Base-by-base conservation (phyloP, 2,113 vertebrate genomes). In the Clarias magur region DNA sequence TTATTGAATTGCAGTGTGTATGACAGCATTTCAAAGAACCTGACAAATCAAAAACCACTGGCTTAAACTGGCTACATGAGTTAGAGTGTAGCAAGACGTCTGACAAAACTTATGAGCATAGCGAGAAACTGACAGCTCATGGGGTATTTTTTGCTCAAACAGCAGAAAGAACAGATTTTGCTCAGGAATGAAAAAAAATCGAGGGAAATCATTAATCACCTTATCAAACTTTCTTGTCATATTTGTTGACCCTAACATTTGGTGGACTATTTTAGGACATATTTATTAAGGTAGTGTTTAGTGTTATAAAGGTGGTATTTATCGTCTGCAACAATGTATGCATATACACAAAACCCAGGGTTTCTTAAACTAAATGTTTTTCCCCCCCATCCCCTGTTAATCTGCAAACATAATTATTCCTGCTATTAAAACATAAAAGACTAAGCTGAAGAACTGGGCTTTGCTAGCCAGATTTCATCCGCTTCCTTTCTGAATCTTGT, bases 391-490 rank as follows among this genome's bases (percentile, higher is more conserved):
- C 34, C 2, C 21, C 76, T 30, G n/a, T 16, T 59, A 57, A 80
- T 80, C 78, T 4, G 1, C 54, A 80, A 57, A 12, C 15, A 8
- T 57, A 59, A 80, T 80, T 57, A 7, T 16, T 15, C 4, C 54
- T 80, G 0, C 27, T 23, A 5, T 12, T 34, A 12, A 11, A 8
- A 56, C 53, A 25, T 76, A 16, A 73, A 73, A 53, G 23, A 76
- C 48, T 2, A 76, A 23, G 11, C 23, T 10, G 72, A 59, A 30
- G 53, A 80, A 79, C 62, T 34, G 21, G 42, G 16, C 30, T 23
- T 72, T 42, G 19, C 70, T 83, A 63, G 83, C 85, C 57, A 63
- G 25, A 60, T 85, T 62, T 86, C 75, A 65, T 86, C 38, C 34
- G 15, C 25, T 57, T 54, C 23, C 57, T 42, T 56, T 42, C 62